Evolutionary conservation across 2,888 invertebrate genomes (phyloP), one percentile per base, ranked within the genome.

Genomic region (Tinea pellionella): DNA sequence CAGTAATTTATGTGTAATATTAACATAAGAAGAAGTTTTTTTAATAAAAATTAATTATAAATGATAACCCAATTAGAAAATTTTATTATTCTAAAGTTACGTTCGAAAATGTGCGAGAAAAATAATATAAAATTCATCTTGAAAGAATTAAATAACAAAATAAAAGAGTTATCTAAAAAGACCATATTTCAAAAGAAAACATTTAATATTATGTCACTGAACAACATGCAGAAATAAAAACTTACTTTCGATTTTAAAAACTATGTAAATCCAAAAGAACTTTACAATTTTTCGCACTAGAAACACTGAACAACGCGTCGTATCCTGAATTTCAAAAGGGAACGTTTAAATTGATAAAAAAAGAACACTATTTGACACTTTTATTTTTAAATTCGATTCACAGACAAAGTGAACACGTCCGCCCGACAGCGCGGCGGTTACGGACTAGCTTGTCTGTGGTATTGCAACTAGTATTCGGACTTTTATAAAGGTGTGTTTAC

Each of bases 181-280:
- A n/a, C 9, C 9, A n/a, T 9, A 37, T 37, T 37, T 37, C 24
- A 37, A 37, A 53, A 53, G 53, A 53, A 53, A 53, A 53, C 53
- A 24, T n/a, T 18, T 53, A n/a, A n/a, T n/a, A 53, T 53, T 53
- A 53, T 53, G 53, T 53, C 53, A 53, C 24, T 24, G 53, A 19
- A 16, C 24, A 2, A 19, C 24, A 24, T 12, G 53, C 15, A 37
- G 37, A 2, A 47, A 8, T 4, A 11, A 6, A 47, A 47, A 53
- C 53, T 53, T 53, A 53, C 53, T 53, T 53, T 53, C 53, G 24
- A 53, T 53, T 53, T 24, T 53, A 53, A 53, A 47, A 47, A 53
- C 24, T 6, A 53, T 6, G 4, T 15, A 13, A 15, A 7, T 15
- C 15, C 9, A 51, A 51, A 11, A 7, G 9, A 41, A 41, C 2